A percentile compares a stretch with the other conserved stretches of the same genome.
Conservation (phyloP, 1,140 invertebrate species). For the Drosophila melanica region DNA sequence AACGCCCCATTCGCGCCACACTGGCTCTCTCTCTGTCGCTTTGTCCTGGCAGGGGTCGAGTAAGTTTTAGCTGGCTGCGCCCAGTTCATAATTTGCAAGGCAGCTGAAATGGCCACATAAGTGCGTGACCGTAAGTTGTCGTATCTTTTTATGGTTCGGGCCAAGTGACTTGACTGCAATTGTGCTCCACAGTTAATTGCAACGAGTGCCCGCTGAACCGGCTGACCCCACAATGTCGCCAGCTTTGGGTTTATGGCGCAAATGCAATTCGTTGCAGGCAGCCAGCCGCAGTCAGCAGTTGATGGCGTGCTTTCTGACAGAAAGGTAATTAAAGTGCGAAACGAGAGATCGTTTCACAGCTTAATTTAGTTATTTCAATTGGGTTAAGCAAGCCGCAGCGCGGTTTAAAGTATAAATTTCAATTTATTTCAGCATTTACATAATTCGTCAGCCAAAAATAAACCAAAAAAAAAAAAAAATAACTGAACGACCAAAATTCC, state of each 20-base stretch:
- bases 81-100: slow-evolving; percentile 32
- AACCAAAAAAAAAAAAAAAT: slow-evolving; percentile 34
- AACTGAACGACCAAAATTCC: slow-evolving; percentile 8
- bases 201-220: slow-evolving; percentile 33
- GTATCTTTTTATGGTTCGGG: slow-evolving; percentile 45
- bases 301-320: slow-evolving; percentile 20
- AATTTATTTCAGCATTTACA: slow-evolving; percentile 73
- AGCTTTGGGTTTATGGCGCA: slow-evolving; percentile 22
- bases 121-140: slow-evolving; percentile 34
- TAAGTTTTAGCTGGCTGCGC: slow-evolving; percentile 16
- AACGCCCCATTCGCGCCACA: no score
- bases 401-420: slow-evolving; percentile 43
- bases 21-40: not conserved
- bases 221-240: slow-evolving; percentile 30
- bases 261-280: slow-evolving; percentile 40
- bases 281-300: slow-evolving; percentile 17
- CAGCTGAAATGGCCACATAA: slow-evolving; percentile 29
- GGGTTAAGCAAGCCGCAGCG: slow-evolving; percentile 58
- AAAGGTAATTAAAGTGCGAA: slow-evolving; percentile 40
- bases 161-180: slow-evolving; percentile 34
- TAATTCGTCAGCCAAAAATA: slow-evolving; percentile 68
- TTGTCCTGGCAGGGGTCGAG: not conserved
- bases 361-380: slow-evolving; percentile 76
- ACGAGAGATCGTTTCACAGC: slow-evolving; percentile 15
- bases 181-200: slow-evolving; percentile 53